These are phyloP conservation scores for Alloscopus bannaensis DNA, from an alignment of 2,888 invertebrate species.

Conservation along the genomic window DNA sequence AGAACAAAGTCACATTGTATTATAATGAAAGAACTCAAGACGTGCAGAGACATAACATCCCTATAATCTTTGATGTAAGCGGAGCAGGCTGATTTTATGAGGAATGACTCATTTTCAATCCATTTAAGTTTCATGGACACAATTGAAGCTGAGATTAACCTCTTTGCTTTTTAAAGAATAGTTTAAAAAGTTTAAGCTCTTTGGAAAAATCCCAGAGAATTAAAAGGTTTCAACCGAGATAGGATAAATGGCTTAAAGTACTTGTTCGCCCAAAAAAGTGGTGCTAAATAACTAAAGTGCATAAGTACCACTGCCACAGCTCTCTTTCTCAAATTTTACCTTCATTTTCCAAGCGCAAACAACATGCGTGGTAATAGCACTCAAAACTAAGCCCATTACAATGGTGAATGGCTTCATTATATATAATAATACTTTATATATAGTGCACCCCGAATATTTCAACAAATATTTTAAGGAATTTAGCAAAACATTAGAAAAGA, in stretches of 20 bases:
- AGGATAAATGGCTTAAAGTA: constrained; percentile 29
- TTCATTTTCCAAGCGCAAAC: not conserved
- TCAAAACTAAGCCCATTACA: too few species aligned
- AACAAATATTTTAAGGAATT: too few species aligned
- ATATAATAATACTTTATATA: not conserved
- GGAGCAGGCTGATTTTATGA: not conserved
- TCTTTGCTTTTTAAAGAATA: not conserved
- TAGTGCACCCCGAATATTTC: not conserved
- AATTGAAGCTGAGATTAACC: not conserved
- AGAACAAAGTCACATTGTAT: too few species aligned
- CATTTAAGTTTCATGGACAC: not conserved
- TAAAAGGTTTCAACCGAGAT: not conserved
- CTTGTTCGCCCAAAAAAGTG: constrained; percentile 7
- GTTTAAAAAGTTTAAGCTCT: not conserved
- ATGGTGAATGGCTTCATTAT: too few species aligned
- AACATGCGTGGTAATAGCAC: too few species aligned
- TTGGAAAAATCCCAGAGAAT: not conserved
- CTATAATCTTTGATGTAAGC: not conserved
- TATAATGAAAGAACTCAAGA: too few species aligned
- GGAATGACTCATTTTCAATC: not conserved
- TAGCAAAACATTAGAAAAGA: not conserved
- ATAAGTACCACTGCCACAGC: not conserved
- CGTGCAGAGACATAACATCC: not conserved
- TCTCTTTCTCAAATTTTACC: not conserved
- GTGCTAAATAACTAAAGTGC: not conserved